These are phyloP conservation scores for Hippocampus zosterae DNA, from an alignment of 2,113 vertebrate species.

Conservation along the genomic window DNA sequence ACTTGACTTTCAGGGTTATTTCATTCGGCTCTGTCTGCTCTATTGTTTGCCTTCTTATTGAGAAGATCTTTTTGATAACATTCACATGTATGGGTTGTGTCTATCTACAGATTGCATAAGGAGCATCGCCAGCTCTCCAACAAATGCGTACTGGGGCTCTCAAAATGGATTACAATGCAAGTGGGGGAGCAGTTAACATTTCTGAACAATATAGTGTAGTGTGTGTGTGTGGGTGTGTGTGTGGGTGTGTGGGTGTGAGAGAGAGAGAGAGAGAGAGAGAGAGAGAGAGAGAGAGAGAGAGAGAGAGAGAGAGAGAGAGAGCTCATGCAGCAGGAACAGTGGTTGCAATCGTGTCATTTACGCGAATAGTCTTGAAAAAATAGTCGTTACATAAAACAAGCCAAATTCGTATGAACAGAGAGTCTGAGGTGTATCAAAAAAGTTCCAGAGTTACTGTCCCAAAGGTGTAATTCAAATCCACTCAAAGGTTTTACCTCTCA, in stretches of 20 bases:
- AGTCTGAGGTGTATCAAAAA: constrained; percentile 1
- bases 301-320: not conserved
- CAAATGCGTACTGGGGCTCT: constrained; percentile 11
- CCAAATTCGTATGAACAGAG: not conserved
- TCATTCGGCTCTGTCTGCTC: constrained; percentile 28
- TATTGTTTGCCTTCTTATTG: constrained; percentile 42
- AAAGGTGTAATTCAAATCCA: no score
- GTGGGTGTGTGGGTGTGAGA: not conserved
- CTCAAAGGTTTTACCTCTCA: not conserved
- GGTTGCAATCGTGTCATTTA: not conserved
- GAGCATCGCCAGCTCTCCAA: constrained; percentile 14
- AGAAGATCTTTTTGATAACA: constrained; percentile 39
- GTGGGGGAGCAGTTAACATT: constrained; percentile 14
- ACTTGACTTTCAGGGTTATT: constrained; percentile 16
- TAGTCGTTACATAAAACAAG: constrained; percentile 12
- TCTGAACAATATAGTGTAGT: not conserved
- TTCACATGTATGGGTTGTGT: constrained; percentile 39
- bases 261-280: not conserved
- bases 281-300: not conserved
- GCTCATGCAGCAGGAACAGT: not conserved
- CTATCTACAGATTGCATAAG: constrained; percentile 38
- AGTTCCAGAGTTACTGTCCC: no score
- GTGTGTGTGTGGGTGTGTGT: not conserved
- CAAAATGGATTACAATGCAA: constrained; percentile 33
- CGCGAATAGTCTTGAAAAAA: not conserved